Conservation (phyloP, 1,140 invertebrate genomes). For the Marisa cornuarietis region DNA sequence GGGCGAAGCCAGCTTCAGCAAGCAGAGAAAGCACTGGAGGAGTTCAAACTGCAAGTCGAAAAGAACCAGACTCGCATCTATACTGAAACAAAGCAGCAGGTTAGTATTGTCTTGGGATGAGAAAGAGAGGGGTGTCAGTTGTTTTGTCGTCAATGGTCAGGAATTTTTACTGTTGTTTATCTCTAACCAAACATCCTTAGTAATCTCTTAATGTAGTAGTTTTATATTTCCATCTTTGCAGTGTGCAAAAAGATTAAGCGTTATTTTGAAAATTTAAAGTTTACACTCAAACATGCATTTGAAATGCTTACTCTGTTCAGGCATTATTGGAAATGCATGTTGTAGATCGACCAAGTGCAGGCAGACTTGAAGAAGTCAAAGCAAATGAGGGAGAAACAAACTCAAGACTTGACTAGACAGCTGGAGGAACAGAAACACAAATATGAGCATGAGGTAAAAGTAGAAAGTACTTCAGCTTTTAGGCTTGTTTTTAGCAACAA, state of each 20-base stretch:
- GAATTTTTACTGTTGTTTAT: too few species aligned
- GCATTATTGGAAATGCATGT: constrained; percentile 4
- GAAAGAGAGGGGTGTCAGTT: too few species aligned
- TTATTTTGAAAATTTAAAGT: too few species aligned
- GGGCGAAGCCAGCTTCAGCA: constrained; percentile 49
- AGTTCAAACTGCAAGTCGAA: constrained; percentile 64
- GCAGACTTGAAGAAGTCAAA: constrained; percentile 61
- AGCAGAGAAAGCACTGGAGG: constrained; percentile 59
- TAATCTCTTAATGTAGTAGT: too few species aligned
- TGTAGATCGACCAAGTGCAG: constrained; percentile 60
- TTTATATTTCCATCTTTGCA: too few species aligned
- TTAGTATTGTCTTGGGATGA: constrained; percentile 12
- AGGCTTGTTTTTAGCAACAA: too few species aligned
- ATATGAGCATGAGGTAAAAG: constrained; percentile 56
- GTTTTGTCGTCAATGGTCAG: too few species aligned
- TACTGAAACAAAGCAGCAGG: constrained; percentile 65
- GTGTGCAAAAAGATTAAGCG: too few species aligned
- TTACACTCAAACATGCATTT: too few species aligned
- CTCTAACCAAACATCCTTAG: too few species aligned
- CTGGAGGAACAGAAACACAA: constrained; percentile 55
- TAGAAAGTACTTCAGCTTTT: too few species aligned
- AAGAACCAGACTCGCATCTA: constrained; percentile 61
- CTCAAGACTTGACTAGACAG: constrained; percentile 58
- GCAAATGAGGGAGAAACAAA: constrained; percentile 59
- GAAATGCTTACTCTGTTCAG: too few species aligned